phyloP scores from a whole-genome alignment of 2,113 vertebrate species.

The Oriolus oriolus region DNA sequence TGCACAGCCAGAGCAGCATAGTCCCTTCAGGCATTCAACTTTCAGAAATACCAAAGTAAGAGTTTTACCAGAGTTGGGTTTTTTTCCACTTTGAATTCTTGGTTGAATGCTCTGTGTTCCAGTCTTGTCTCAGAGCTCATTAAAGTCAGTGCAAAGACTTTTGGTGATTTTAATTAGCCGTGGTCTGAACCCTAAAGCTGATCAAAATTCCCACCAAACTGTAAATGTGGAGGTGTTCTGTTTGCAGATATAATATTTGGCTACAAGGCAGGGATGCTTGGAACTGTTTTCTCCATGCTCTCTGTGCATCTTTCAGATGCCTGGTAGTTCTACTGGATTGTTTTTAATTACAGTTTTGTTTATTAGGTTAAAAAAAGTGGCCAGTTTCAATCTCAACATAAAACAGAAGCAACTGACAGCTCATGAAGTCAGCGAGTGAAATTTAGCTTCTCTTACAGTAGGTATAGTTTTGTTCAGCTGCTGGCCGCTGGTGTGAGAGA shows the following conservation, averaged over 20 bases:
- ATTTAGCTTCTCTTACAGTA: not conserved
- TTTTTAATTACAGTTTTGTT: not conserved
- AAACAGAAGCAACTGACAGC: not conserved
- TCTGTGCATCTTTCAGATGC: not conserved
- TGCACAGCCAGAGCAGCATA: not conserved
- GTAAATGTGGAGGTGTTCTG: not conserved
- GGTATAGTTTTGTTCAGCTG: not conserved
- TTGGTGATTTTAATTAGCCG: conserved; percentile 21
- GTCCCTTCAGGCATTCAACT: not conserved
- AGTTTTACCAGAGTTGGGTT: not conserved
- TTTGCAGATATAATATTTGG: not conserved
- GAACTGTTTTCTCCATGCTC: not conserved
- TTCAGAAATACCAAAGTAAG: not conserved
- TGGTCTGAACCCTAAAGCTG: conserved; percentile 6
- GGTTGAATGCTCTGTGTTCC: not conserved
- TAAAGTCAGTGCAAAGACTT: not conserved
- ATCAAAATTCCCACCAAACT: not conserved
- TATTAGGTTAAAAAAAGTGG: not conserved
- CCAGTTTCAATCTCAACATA: not conserved
- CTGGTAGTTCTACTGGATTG: not conserved
- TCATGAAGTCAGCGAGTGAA: conserved; percentile 1
- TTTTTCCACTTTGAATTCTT: not conserved
- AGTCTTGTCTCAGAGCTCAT: not conserved
- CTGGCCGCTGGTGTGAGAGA: not conserved
- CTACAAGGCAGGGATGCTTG: not conserved